Conservation (phyloP, 1,140 invertebrate species). For the Zaprionus kolodkinae region DNA sequence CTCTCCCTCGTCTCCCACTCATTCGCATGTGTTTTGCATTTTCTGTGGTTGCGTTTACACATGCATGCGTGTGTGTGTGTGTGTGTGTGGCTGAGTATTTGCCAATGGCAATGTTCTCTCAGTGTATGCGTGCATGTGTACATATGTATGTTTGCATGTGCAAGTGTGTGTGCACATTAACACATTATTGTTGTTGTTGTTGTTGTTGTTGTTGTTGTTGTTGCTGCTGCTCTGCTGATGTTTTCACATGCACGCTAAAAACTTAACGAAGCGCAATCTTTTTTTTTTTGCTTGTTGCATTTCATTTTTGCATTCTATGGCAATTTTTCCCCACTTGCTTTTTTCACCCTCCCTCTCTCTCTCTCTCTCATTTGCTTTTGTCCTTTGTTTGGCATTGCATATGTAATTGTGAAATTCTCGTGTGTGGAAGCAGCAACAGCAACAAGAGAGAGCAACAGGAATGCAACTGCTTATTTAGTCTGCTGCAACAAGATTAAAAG, state of each 20-base stretch:
- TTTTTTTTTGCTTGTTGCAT: slow-evolving; percentile 64
- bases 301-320: slow-evolving; percentile 58
- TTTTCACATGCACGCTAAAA: slow-evolving; percentile 66
- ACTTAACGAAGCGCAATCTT: slow-evolving; percentile 77
- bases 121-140: not conserved
- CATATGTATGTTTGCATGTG: slow-evolving; percentile 14
- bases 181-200: slow-evolving; percentile 48
- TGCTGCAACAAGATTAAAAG: slow-evolving; percentile 41
- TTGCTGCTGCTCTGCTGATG: slow-evolving; percentile 32
- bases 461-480: slow-evolving; percentile 52
- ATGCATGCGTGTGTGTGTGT: slow-evolving; percentile 14
- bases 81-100: slow-evolving; percentile 32
- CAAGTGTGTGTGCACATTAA: slow-evolving; percentile 53
- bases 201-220: slow-evolving; percentile 4
- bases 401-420: slow-evolving; percentile 61
- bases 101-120: slow-evolving; percentile 33
- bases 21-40: slow-evolving; percentile 72
- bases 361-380: slow-evolving; percentile 25
- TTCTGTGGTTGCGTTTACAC: slow-evolving; percentile 58
- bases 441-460: slow-evolving; percentile 9
- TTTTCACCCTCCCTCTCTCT: slow-evolving; percentile 16
- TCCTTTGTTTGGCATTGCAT: slow-evolving; percentile 63
- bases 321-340: slow-evolving; percentile 33
- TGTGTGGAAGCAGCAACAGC: slow-evolving; percentile 20
- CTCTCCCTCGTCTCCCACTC: slow-evolving; percentile 2